Evolutionary conservation across 2,888 invertebrate species (phyloP).

Genomic region (Leptinotarsa haldemani): DNA sequence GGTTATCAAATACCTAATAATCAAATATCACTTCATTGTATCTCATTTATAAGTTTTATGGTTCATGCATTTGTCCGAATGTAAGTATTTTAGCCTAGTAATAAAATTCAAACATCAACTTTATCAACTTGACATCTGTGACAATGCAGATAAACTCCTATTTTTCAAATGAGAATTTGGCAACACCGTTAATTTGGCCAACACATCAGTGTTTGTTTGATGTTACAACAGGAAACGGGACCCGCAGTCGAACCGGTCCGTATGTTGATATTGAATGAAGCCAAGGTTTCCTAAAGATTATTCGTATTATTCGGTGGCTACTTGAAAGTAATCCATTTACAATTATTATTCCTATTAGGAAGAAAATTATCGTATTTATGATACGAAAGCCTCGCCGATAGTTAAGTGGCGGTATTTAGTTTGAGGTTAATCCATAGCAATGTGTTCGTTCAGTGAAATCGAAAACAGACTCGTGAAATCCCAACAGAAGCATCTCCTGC

Average conservation of each 20-base stretch:
- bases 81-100: neutral
- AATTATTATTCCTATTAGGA: constrained; percentile 21
- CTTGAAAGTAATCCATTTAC: neutral
- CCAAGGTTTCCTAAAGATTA: neutral
- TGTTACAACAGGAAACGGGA: neutral
- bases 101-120: neutral
- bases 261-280: neutral
- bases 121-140: no score
- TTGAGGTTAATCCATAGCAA: constrained; percentile 35
- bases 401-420: constrained; percentile 12
- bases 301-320: neutral
- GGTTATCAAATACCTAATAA: no score
- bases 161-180: neutral
- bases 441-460: constrained; percentile 48
- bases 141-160: neutral
- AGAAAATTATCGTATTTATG: constrained; percentile 38
- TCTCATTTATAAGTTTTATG: no score
- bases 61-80: no score
- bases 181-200: constrained; percentile 3
- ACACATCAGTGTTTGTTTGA: neutral
- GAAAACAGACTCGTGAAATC: constrained; percentile 43
- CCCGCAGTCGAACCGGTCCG: neutral
- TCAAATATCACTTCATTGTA: no score
- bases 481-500: constrained; percentile 53
- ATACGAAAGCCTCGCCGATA: constrained; percentile 11